A percentile compares a stretch with the other conserved stretches of the same genome.
Conservation (phyloP, 1,140 invertebrate genomes). For the Drosophila oshimai region DNA sequence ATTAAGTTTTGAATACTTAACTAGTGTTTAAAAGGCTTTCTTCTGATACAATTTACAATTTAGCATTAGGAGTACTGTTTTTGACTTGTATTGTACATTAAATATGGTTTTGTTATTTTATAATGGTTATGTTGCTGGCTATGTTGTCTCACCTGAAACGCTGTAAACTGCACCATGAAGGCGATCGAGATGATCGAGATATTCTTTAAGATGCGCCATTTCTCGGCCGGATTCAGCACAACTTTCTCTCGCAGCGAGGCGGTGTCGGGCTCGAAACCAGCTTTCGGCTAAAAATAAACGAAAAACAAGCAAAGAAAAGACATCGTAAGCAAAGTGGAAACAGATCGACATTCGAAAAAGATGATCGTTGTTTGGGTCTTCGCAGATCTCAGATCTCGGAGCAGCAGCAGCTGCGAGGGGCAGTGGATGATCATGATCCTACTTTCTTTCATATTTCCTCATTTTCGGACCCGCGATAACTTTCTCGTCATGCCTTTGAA, state of each 20-base stretch:
- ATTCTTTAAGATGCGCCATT: constrained; percentile 94
- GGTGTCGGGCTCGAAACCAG: constrained; percentile 80
- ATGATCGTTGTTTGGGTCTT: constrained; percentile 2
- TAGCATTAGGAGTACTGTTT: no score
- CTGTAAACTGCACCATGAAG: constrained; percentile 97
- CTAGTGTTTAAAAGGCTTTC: no score
- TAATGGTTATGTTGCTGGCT: neutral
- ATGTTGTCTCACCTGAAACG: constrained; percentile 86
- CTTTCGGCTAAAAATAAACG: constrained; percentile 79
- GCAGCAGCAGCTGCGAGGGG: neutral
- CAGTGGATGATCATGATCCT: constrained; percentile 8
- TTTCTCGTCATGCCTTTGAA: constrained; percentile 9
- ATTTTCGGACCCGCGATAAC: constrained; percentile 10
- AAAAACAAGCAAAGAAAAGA: constrained; percentile 21
- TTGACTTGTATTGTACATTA: no score
- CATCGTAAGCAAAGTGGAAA: constrained; percentile 34
- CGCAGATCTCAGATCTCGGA: neutral
- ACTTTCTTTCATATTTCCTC: constrained; percentile 35
- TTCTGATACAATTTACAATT: no score
- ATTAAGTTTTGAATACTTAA: no score
- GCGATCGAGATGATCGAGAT: constrained; percentile 92
- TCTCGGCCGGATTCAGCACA: constrained; percentile 89
- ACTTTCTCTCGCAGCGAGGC: constrained; percentile 86
- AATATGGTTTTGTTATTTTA: neutral
- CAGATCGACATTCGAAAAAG: constrained; percentile 16